Conservation (phyloP, 2,797 vertebrate genomes). For the Acipenser ruthenus region DNA sequence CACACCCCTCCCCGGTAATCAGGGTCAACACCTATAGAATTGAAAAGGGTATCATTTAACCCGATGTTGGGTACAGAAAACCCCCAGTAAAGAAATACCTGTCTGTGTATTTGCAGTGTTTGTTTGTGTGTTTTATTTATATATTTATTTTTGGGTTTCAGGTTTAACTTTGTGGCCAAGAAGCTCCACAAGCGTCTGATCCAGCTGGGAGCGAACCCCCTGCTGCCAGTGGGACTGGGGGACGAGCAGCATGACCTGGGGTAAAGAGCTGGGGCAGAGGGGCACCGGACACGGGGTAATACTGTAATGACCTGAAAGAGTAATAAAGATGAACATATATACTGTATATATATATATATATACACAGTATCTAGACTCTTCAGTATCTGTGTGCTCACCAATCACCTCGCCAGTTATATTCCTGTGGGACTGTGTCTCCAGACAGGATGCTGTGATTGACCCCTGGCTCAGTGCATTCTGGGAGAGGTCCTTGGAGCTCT, state of each 20-base stretch:
- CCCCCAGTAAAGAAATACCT: too few species aligned
- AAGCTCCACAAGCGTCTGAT: conserved; percentile 81
- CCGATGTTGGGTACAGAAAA: too few species aligned
- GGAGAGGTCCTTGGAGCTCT: conserved; percentile 58
- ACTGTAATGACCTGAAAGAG: neutral
- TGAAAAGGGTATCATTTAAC: too few species aligned
- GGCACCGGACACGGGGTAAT: accelerated
- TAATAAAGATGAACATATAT: neutral
- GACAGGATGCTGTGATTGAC: conserved; percentile 77
- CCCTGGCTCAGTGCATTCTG: conserved; percentile 79
- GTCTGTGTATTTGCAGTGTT: too few species aligned
- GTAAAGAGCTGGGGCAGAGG: conserved; percentile 50
- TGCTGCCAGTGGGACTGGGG: conserved; percentile 71
- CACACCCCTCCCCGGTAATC: too few species aligned
- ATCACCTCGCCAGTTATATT: neutral
- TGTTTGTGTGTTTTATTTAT: neutral
- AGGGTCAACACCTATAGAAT: too few species aligned
- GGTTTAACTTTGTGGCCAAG: conserved; percentile 94
- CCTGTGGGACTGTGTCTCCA: conserved; percentile 31
- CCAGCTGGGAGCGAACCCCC: conserved; percentile 71
- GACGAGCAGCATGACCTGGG: conserved; percentile 93
- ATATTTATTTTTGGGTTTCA: conserved; percentile 31
- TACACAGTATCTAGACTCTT: too few species aligned
- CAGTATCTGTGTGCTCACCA: too few species aligned
- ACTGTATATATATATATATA: too few species aligned